Evolutionary conservation across 2,797 vertebrate genomes (phyloP), one percentile per base, ranked within the genome.

Genomic region (Cyprinella venusta): DNA sequence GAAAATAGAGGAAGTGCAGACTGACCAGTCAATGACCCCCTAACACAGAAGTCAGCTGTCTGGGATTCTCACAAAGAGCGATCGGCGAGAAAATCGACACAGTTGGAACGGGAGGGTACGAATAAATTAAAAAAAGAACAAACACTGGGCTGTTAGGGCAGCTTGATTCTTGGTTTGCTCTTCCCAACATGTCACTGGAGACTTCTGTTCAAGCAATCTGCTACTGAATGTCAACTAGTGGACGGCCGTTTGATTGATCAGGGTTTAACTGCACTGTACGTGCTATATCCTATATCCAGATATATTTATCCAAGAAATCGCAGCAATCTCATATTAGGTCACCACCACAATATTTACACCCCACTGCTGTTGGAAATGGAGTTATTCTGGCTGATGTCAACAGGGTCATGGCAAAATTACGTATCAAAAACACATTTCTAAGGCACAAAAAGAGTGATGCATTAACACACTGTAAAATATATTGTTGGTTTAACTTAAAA

Each of bases 371-470:
- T n/a, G 74, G 56, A 52, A 45, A 77, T n/a, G 50, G 24, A 45
- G 33, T 68, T 42, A 69, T 38, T 82, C 69, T 63, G 80, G 42
- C 50, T 69, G 74, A 77, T 65, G 68, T 85, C 80, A 82, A 70
- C 68, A 40, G 48, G 67, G 67, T 33, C 74, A 59, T 67, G 75
- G 48, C 12, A n/a, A 56, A 56, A 56, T n/a, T 5, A n/a, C 10
- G 9, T 10, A 68, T 70, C 26, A 45, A 7, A 68, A 9, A 52
- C 7, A 48, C 68, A 30, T 24, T 59, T 59, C 10, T 24, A 59
- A 59, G 9, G n/a, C 2, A 5, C n/a, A 59, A 2, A 13, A 26
- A 48, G 8, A 50, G 16, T 6, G 26, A 71, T 50, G 15, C 2
- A 30, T 30, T 30, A 30, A 30, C 2, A 30, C 26, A 33, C 30